Evolutionary conservation across 2,888 invertebrate genomes (phyloP).

Genomic region (Lycia hirtaria): DNA sequence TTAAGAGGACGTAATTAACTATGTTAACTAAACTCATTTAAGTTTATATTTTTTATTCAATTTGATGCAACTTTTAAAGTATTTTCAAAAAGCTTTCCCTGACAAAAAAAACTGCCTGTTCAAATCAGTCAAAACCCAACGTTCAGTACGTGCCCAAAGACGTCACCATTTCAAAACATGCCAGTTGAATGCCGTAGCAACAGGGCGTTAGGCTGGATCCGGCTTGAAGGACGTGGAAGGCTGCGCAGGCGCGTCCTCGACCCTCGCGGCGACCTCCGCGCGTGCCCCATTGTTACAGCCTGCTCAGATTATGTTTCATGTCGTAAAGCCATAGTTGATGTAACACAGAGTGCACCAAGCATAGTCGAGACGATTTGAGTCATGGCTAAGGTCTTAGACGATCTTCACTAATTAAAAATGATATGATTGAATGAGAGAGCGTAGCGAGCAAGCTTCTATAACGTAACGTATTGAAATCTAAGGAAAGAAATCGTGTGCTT

Average conservation of each 20-base stretch:
- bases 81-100: background rate
- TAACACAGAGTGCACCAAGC: constrained; percentile 4
- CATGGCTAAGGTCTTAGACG: background rate
- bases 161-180: constrained; percentile 28
- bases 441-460: no score
- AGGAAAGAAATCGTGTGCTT: no score
- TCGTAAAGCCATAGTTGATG: constrained; percentile 51
- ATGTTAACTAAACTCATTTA: background rate
- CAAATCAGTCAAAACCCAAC: constrained; percentile 9
- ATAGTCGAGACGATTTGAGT: background rate
- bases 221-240: constrained; percentile 69
- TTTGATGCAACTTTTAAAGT: background rate
- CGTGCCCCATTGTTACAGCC: constrained; percentile 72
- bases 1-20: no score
- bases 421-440: no score
- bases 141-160: constrained; percentile 15
- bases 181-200: constrained; percentile 24
- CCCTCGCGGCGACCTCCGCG: constrained; percentile 70
- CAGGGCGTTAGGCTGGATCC: constrained; percentile 1
- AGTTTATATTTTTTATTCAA: background rate
- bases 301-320: constrained; percentile 63
- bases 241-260: constrained; percentile 68
- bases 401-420: background rate
- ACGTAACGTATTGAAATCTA: no score
- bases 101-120: background rate